Conservation (phyloP, 2,888 invertebrate species). For the Vanessa cardui region DNA sequence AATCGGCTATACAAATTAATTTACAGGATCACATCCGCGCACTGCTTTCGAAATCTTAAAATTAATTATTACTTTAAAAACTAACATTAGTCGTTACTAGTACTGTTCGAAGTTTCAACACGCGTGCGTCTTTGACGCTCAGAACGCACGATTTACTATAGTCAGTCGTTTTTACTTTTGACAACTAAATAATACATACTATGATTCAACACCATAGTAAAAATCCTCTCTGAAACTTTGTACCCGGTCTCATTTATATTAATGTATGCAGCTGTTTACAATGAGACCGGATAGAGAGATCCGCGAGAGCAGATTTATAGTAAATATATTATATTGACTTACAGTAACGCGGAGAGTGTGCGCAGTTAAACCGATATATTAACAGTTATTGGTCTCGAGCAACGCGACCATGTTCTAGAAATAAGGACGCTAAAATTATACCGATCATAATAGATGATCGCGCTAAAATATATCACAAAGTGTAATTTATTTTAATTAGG, state of each 20-base stretch:
- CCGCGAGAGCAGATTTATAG: background rate
- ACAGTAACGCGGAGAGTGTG: slow-evolving; percentile 8
- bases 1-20: slow-evolving; percentile 14
- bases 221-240: background rate
- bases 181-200: slow-evolving; percentile 10
- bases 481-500: slow-evolving; percentile 11
- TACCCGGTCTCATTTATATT: background rate
- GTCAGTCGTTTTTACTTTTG: slow-evolving; percentile 26
- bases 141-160: slow-evolving; percentile 14
- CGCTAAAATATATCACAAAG: slow-evolving; percentile 20
- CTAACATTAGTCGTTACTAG: slow-evolving; percentile 6
- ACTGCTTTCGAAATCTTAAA: slow-evolving; percentile 31
- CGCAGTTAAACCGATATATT: background rate
- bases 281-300: background rate
- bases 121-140: slow-evolving; percentile 1
- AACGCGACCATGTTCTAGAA: slow-evolving; percentile 4
- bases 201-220: background rate
- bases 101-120: slow-evolving; percentile 1
- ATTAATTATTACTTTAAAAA: slow-evolving; percentile 4
- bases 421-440: slow-evolving; percentile 12
- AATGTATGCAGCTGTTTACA: slow-evolving; percentile 5
- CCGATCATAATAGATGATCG: background rate
- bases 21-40: slow-evolving; percentile 24
- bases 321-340: slow-evolving; percentile 9
- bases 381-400: background rate